Conservation (phyloP, 2,888 invertebrate genomes). For the Exephanes ischioxanthus region DNA sequence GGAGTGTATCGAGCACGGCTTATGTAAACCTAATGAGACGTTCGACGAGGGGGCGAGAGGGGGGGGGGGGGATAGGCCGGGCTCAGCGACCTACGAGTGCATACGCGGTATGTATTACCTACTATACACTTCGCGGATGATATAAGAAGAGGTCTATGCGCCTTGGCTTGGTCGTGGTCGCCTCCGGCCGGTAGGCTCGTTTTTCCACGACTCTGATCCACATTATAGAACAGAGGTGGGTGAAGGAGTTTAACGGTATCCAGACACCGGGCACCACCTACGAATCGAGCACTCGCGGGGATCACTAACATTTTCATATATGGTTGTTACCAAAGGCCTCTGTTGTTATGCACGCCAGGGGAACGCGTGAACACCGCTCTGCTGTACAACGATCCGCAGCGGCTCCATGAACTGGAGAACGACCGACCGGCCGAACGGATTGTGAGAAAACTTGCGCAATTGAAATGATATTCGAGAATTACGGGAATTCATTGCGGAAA, state of each 20-base stretch:
- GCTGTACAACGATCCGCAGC: constrained; percentile 18
- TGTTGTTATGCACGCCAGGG: not conserved
- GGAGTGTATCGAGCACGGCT: constrained; percentile 60
- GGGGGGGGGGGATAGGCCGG: constrained; percentile 2
- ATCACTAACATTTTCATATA: constrained; percentile 73
- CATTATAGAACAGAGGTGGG: constrained; percentile 76
- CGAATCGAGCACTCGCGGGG: constrained; percentile 55
- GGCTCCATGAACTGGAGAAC: constrained; percentile 4
- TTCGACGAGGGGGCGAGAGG: constrained; percentile 49
- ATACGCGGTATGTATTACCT: constrained; percentile 19
- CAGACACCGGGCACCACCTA: constrained; percentile 68
- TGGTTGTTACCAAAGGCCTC: constrained; percentile 65
- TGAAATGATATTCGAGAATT: constrained; percentile 3
- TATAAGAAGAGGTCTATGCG: constrained; percentile 55
- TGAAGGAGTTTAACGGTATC: constrained; percentile 72
- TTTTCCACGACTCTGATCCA: constrained; percentile 70
- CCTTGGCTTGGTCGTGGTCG: constrained; percentile 18
- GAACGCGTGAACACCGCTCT: not conserved
- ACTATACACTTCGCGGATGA: constrained; percentile 41
- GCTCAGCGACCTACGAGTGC: constrained; percentile 45
- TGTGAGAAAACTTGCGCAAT: constrained; percentile 31
- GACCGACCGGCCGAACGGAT: not conserved
- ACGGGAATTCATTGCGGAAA: constrained; percentile 17
- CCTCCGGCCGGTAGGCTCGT: constrained; percentile 30
- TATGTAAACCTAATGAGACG: constrained; percentile 70